phyloP scores from a whole-genome alignment of 2,113 vertebrate species.

The Brachionichthys hirsutus region DNA sequence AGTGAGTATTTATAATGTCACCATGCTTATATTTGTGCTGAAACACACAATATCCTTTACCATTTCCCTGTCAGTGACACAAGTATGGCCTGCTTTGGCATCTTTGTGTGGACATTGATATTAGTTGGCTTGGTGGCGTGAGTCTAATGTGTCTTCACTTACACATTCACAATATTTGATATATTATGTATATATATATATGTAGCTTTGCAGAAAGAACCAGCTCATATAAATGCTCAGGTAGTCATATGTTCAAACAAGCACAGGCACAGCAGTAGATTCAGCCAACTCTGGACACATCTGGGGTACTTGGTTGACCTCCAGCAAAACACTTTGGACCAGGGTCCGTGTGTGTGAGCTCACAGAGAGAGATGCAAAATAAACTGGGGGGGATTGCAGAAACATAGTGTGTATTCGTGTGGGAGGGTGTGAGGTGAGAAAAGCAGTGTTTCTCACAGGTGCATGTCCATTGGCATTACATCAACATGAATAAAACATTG shows the following conservation, averaged over 20 bases:
- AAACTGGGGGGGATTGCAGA: conserved; percentile 41
- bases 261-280: not conserved
- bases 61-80: too few relatives aligned
- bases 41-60: conserved; percentile 14
- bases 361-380: conserved; percentile 37
- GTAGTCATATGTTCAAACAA: conserved; percentile 6
- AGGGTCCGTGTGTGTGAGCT: not conserved
- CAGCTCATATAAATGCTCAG: not conserved
- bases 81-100: not conserved
- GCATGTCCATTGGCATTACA: conserved; percentile 70
- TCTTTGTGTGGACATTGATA: too few relatives aligned
- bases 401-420: conserved; percentile 47
- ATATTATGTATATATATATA: not conserved
- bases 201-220: not conserved
- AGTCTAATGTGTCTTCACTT: too few relatives aligned
- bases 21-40: conserved; percentile 14
- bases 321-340: conserved; percentile 23
- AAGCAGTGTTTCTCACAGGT: conserved; percentile 64
- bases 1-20: conserved; percentile 25
- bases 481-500: conserved; percentile 72
- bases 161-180: too few relatives aligned
- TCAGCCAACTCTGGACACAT: conserved; percentile 21
- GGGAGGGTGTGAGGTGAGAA: conserved; percentile 62
- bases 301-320: conserved; percentile 47
- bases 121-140: too few relatives aligned